Base-by-base conservation (phyloP, 2,113 vertebrate genomes). In the Oceanodroma tethys region DNA sequence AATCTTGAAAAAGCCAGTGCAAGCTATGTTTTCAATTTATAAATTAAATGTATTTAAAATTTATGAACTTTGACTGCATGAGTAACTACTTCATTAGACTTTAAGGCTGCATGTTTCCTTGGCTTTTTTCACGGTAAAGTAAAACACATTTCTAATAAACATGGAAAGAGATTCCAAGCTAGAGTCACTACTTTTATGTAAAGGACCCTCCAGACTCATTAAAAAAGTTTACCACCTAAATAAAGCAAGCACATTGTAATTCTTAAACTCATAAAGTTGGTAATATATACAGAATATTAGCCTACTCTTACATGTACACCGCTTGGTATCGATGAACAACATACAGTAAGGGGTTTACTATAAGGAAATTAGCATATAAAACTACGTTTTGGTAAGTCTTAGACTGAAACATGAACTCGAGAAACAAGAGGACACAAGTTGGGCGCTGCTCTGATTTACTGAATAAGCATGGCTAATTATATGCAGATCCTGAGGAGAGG, bases 151-250 rank as follows among this genome's bases (percentile, higher is more conserved):
- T 96, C 91, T 97, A 96, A 96, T 94, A 97, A 97, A 95, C 78
- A 84, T 91, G 81, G 93, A 96, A 97, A 92, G 71, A 88, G 90
- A 75, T 97, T 95, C 91, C 93, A 93, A 97, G 70, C 53, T 88
- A 95, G 79, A 96, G 93, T 93, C 95, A 92, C 88, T 84, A 88
- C 96, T 98, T 97, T 97, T 94, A 97, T 97, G 96, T 96, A 94
- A 81, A 94, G 83, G 92, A 85, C 93, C 76, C 92, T 97, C 95
- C 88, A 96, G 96, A 88, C 96, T 96, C 97, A 95, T 98, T 97
- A 95, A 97, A 98, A 95, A 95, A 76, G 59, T 98, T 98, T 97
- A 98, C 82, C 95, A 97, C 95, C 90, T 95, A 96, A 95, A 95
- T 96, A 97, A 97, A 97, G 88, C 91, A 93, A 95, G 95, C 91